A percentile compares a stretch with the other conserved stretches of the same genome.
These are phyloP conservation scores for Trissonchulus latispiculum DNA, from an alignment of 2,888 invertebrate genomes.

Conservation along the genomic window DNA sequence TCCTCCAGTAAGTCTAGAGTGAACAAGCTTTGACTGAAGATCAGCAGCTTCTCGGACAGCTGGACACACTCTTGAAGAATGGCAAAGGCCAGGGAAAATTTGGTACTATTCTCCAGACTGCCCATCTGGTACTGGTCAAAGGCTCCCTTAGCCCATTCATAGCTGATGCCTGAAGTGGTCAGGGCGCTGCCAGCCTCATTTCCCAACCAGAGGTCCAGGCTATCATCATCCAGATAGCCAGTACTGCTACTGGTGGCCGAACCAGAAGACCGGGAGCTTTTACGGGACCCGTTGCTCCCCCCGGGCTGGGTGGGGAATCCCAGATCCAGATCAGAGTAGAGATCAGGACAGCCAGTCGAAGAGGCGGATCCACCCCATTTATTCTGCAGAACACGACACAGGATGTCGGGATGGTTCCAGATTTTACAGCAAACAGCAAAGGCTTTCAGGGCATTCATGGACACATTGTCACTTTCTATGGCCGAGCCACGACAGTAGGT, in stretches of 20 bases:
- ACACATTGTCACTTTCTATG: constrained; percentile 30
- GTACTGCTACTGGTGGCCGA: not conserved
- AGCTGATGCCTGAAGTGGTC: not conserved
- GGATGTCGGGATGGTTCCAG: constrained; percentile 51
- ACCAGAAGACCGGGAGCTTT: not conserved
- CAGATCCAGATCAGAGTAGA: constrained; percentile 31
- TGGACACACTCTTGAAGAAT: constrained; percentile 77
- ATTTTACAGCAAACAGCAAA: constrained; percentile 93
- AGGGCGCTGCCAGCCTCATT: not conserved
- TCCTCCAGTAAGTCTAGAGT: constrained; percentile 90
- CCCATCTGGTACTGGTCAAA: constrained; percentile 64
- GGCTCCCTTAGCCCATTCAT: constrained; percentile 45
- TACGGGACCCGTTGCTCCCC: not conserved
- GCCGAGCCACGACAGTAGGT: constrained; percentile 56
- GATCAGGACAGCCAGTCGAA: no score
- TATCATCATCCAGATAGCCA: not conserved
- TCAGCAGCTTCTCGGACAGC: constrained; percentile 74
- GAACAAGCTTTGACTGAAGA: constrained; percentile 90
- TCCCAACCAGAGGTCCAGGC: not conserved
- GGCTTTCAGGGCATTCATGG: constrained; percentile 82
- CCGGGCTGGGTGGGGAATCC: not conserved
- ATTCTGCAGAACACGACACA: constrained; percentile 36
- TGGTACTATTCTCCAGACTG: constrained; percentile 80
- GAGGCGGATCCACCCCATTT: not conserved
- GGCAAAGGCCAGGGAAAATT: constrained; percentile 84